phyloP scores from a whole-genome alignment of 2,113 vertebrate genomes.

The Himantopus leucocephalus region DNA sequence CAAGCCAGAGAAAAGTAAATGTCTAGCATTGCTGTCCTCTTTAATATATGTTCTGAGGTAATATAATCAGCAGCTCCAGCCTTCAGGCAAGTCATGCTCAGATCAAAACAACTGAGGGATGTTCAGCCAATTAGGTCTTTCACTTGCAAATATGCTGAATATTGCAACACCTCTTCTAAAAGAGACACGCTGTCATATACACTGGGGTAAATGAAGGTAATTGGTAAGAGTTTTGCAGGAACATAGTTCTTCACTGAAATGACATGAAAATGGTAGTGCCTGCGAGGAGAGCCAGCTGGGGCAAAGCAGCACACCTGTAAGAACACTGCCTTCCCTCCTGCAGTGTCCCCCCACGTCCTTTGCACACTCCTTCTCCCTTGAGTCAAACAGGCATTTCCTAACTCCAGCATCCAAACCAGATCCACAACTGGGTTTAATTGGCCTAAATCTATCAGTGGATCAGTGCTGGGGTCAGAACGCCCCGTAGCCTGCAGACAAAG shows the following conservation, averaged over 20 bases:
- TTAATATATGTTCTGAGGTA: not conserved
- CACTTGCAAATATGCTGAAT: not conserved
- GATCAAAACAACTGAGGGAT: not conserved
- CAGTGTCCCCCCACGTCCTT: not conserved
- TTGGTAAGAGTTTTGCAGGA: not conserved
- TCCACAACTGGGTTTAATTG: not conserved
- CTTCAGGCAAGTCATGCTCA: not conserved
- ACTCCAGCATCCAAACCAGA: not conserved
- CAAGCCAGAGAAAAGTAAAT: not conserved
- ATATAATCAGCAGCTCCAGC: not conserved
- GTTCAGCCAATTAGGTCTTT: not conserved
- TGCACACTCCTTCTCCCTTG: not conserved
- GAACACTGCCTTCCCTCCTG: not conserved
- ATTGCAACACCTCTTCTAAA: not conserved
- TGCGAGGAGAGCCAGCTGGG: not conserved
- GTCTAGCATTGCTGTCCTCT: constrained; percentile 13
- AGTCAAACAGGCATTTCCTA: not conserved
- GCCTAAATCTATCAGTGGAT: not conserved
- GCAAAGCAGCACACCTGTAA: not conserved
- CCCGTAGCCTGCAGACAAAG: not conserved
- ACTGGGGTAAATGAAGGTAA: not conserved
- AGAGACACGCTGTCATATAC: not conserved
- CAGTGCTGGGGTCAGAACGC: not conserved
- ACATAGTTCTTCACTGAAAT: not conserved
- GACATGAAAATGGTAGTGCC: not conserved